Evolutionary conservation across 2,888 invertebrate genomes (phyloP).

Genomic region (Halocaridina rubra): DNA sequence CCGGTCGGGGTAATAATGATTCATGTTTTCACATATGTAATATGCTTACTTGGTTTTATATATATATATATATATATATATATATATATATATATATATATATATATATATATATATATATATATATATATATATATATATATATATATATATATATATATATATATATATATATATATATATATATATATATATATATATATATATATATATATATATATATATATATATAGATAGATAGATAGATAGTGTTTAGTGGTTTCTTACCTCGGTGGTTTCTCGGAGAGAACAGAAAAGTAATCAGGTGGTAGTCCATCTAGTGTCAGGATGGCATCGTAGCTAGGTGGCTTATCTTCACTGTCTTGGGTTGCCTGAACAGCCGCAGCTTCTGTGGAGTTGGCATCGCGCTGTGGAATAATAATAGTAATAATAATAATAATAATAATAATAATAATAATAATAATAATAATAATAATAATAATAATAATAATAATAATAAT

Average conservation of each 20-base stretch:
- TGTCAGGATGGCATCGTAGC: constrained; percentile 44
- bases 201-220: neutral
- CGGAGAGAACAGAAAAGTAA: constrained; percentile 19
- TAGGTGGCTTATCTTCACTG: constrained; percentile 44
- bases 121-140: constrained; percentile 39
- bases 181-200: neutral
- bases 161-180: neutral
- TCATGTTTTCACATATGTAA: no score
- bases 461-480: no score
- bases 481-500: no score
- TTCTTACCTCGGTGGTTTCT: constrained; percentile 41
- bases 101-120: constrained; percentile 37
- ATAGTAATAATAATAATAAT: neutral
- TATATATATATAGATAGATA: neutral
- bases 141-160: neutral
- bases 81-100: constrained; percentile 34
- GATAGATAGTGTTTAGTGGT: no score
- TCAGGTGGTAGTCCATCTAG: constrained; percentile 39
- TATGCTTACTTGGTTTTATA: no score
- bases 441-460: no score
- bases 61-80: constrained; percentile 24
- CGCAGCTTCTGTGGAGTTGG: neutral
- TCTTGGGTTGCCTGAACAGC: neutral
- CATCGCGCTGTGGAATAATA: neutral
- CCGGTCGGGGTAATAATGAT: no score